Conservation (phyloP, 2,113 vertebrate genomes). For the Atlantisia rogersi region DNA sequence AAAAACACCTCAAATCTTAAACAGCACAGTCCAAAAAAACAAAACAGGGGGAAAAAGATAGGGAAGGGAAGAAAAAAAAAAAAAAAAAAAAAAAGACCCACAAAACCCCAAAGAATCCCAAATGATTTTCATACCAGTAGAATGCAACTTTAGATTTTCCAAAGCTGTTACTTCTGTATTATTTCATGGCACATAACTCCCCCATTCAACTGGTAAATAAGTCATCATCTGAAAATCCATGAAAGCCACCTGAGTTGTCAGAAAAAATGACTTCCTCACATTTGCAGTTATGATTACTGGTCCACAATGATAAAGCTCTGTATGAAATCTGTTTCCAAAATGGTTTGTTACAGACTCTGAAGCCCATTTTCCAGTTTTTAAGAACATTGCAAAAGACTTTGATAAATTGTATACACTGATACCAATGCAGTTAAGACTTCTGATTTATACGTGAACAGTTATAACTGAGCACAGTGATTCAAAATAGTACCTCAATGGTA, state of each 20-base stretch:
- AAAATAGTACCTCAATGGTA: background rate
- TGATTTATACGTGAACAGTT: background rate
- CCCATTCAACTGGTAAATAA: background rate
- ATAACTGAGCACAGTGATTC: background rate
- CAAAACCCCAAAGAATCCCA: background rate
- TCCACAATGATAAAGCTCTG: background rate
- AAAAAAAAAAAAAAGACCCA: background rate
- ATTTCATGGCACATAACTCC: background rate
- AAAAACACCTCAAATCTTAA: background rate
- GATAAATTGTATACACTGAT: background rate
- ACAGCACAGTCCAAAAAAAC: background rate
- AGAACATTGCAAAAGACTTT: background rate
- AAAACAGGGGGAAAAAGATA: background rate
- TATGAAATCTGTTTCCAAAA: background rate
- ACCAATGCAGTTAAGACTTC: background rate
- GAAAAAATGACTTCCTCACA: background rate
- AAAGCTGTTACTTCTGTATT: background rate
- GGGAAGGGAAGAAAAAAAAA: too few relatives aligned
- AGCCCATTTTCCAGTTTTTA: background rate
- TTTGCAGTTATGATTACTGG: background rate
- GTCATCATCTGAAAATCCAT: background rate
- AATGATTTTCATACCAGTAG: background rate
- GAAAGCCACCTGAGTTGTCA: background rate
- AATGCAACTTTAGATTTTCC: background rate
- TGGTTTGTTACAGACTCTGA: background rate